Evolutionary conservation across 2,113 vertebrate genomes (phyloP).

Genomic region (Bufo bufo): DNA sequence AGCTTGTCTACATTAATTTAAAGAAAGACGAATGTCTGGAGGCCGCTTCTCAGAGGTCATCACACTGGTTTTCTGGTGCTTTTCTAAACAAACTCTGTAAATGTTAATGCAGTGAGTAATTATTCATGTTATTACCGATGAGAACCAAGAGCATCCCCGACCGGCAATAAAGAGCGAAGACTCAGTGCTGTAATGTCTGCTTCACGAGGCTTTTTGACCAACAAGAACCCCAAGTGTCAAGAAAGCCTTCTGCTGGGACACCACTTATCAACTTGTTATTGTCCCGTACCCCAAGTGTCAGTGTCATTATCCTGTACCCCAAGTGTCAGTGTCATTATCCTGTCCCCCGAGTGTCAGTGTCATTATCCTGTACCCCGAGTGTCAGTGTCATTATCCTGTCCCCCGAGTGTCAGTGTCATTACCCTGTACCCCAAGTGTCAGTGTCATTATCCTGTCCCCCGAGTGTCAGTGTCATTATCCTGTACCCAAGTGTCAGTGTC

Average conservation of each 20-base stretch:
- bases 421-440: too few relatives aligned
- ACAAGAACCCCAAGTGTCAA: neutral
- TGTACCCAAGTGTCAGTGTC: too few relatives aligned
- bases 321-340: neutral
- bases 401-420: too few relatives aligned
- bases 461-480: neutral
- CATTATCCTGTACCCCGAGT: too few relatives aligned
- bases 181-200: too few relatives aligned
- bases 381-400: too few relatives aligned
- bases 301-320: neutral
- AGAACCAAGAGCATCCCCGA: neutral
- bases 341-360: too few relatives aligned
- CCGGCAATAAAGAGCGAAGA: neutral
- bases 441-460: neutral
- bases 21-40: neutral
- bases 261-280: neutral
- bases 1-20: constrained; percentile 1
- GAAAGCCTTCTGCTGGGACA: neutral
- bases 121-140: neutral
- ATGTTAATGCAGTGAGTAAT: constrained; percentile 18
- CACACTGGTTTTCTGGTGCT: neutral
- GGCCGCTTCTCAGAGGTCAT: neutral
- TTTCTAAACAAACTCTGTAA: constrained; percentile 11
- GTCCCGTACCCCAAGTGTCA: neutral
- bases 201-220: neutral